phyloP scores from a whole-genome alignment of 2,113 vertebrate genomes.

The Pollachius pollachius region DNA sequence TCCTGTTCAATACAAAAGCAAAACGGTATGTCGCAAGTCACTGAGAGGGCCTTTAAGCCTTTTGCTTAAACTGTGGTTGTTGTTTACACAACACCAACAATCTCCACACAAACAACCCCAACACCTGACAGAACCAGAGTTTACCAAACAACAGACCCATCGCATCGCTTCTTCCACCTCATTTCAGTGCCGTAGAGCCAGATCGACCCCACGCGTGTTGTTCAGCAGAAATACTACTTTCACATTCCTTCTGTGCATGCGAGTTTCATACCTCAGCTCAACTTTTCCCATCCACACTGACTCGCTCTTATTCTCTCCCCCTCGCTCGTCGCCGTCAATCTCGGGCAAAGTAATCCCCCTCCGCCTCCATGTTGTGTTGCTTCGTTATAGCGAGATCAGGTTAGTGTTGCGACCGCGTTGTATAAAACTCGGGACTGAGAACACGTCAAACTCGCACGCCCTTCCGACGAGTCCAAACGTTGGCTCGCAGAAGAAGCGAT shows the following conservation, averaged over 20 bases:
- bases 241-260: conserved; percentile 43
- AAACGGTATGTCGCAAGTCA: conserved; percentile 63
- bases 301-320: conserved; percentile 50
- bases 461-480: conserved; percentile 40
- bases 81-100: conserved; percentile 58
- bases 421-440: conserved; percentile 5
- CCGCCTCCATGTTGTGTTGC: conserved; percentile 45
- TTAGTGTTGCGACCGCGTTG: conserved; percentile 11
- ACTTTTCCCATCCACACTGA: conserved; percentile 70
- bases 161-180: not conserved
- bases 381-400: conserved; percentile 1
- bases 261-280: conserved; percentile 70
- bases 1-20: conserved; percentile 63
- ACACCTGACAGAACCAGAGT: too few relatives aligned
- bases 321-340: conserved; percentile 40
- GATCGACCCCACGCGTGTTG: not conserved
- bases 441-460: conserved; percentile 58
- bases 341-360: conserved; percentile 34
- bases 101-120: conserved; percentile 29
- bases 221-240: conserved; percentile 21
- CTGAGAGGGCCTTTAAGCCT: conserved; percentile 46
- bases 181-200: not conserved
- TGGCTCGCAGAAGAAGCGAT: conserved; percentile 35
- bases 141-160: not conserved
- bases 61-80: conserved; percentile 46